These are phyloP conservation scores for Chaenogobius annularis DNA, from an alignment of 2,113 vertebrate species.

Conservation along the genomic window DNA sequence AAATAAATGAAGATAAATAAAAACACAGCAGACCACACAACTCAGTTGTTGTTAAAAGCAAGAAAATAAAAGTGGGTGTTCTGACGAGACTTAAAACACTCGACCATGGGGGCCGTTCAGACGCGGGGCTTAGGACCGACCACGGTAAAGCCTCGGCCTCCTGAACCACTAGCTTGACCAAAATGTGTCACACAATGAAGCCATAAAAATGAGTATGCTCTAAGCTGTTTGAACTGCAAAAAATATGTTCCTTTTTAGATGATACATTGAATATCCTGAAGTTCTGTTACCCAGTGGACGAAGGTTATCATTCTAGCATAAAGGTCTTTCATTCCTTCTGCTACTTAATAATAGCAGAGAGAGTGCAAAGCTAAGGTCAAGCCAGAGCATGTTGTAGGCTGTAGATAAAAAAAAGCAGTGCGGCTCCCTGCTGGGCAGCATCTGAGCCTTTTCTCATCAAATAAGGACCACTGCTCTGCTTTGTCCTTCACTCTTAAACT, in stretches of 20 bases:
- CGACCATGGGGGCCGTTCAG: too few relatives aligned
- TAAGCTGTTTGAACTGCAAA: background rate
- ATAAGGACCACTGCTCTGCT: slow-evolving; percentile 13
- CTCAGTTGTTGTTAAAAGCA: too few relatives aligned
- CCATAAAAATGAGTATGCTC: background rate
- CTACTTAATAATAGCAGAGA: slow-evolving; percentile 3
- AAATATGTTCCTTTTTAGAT: background rate
- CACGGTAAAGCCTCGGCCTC: too few relatives aligned
- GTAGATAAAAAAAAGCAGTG: slow-evolving; percentile 37
- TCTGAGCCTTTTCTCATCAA: slow-evolving; percentile 17
- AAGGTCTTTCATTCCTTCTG: background rate
- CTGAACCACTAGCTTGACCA: background rate
- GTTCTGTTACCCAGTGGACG: background rate
- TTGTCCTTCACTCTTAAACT: background rate
- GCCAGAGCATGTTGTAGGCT: slow-evolving; percentile 24
- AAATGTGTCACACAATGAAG: background rate
- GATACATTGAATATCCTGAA: background rate
- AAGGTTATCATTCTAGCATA: slow-evolving; percentile 2
- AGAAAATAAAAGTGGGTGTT: too few relatives aligned
- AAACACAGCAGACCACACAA: too few relatives aligned
- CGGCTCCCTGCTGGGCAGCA: slow-evolving; percentile 59
- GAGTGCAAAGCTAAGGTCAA: slow-evolving; percentile 16
- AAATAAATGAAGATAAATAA: too few relatives aligned
- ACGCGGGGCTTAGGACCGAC: too few relatives aligned
- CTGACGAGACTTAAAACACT: too few relatives aligned